Base-by-base conservation (phyloP, 2,113 vertebrate genomes). In the Aphyosemion australe region DNA sequence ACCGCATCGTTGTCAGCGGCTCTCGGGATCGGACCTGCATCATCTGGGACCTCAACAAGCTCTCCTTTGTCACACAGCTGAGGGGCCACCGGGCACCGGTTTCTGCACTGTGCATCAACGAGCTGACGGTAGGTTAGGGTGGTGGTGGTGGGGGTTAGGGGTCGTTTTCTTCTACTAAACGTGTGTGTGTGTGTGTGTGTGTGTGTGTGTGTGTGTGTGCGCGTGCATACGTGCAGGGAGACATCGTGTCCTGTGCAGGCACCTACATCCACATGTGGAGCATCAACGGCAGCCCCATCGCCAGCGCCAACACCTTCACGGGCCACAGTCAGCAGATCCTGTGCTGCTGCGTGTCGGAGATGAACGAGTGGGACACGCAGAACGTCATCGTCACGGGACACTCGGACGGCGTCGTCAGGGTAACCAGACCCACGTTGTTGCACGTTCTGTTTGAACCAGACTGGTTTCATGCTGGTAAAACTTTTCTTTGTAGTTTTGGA, bases 331-430 rank as follows among this genome's bases (percentile, higher is more conserved):
- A 99, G 88, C 96, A 97, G 61, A 99, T 99, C 26, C 73, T 95
- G 63, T 99, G 97, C 87, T 98, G 97, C 86, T 97, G 97, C 58
- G 92, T 99, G 77, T 99, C 97, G 0, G 97, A 99, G 91, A 99
- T 98, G 96, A 98, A 97, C 0, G 97, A 99, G 65, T 99, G 97
- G 97, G 97, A 99, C 87, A 98, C 95, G 0, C 97, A 99, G 92
- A 99, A 99, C 0, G 97, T 99, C 84, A 96, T 98, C 1, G 94
- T 99, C 20, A 99, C 97, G 0, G 97, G 97, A 12, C 97, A 99
- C 88, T 99, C 97, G 0, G 97, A 99, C 0, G 97, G 97, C 0
- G 96, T 99, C 0, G 97, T 99, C 62, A 93, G 97, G 89, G 97
- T 99, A 89, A 89, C 49, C 16, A 0, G 0, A 21, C 31, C 6